Evolutionary conservation across 2,888 invertebrate species (phyloP).

Genomic region (Lamproptera curius): DNA sequence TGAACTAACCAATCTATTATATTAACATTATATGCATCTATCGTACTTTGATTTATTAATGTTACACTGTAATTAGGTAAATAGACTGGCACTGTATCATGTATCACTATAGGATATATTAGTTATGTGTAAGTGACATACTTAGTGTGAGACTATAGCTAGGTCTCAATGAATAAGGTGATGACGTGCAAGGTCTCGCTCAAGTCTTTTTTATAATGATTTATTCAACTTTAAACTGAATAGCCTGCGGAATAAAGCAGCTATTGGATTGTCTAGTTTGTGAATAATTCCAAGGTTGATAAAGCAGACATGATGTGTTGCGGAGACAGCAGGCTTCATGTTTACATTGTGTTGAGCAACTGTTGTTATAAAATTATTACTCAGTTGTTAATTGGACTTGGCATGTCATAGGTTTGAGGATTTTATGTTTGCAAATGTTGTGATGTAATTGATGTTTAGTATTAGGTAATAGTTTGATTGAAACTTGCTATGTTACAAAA

Average conservation of each 20-base stretch:
- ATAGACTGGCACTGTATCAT: conserved; percentile 59
- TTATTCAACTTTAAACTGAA: conserved; percentile 33
- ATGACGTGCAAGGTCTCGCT: conserved; percentile 61
- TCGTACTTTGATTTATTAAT: conserved; percentile 33
- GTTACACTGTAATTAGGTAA: conserved; percentile 43
- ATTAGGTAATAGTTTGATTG: background rate
- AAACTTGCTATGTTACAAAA: no score
- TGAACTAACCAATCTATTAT: conserved; percentile 50
- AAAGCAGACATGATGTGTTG: conserved; percentile 32
- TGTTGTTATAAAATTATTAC: conserved; percentile 6
- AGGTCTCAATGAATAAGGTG: conserved; percentile 28
- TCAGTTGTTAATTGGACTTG: conserved; percentile 6
- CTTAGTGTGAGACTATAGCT: conserved; percentile 26
- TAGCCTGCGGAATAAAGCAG: conserved; percentile 38
- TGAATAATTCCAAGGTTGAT: conserved; percentile 47
- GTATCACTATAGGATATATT: conserved; percentile 28
- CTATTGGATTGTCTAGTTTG: conserved; percentile 34
- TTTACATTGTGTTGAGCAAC: conserved; percentile 31
- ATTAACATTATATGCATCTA: conserved; percentile 40
- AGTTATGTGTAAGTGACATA: conserved; percentile 22
- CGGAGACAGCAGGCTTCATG: conserved; percentile 35
- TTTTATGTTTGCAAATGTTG: background rate
- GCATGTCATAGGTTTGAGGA: conserved; percentile 11
- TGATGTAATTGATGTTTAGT: background rate
- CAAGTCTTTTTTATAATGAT: conserved; percentile 25